These are phyloP conservation scores for Rhinolophus ferrumequinum DNA, from an alignment of 2,113 vertebrate species.

Conservation along the genomic window DNA sequence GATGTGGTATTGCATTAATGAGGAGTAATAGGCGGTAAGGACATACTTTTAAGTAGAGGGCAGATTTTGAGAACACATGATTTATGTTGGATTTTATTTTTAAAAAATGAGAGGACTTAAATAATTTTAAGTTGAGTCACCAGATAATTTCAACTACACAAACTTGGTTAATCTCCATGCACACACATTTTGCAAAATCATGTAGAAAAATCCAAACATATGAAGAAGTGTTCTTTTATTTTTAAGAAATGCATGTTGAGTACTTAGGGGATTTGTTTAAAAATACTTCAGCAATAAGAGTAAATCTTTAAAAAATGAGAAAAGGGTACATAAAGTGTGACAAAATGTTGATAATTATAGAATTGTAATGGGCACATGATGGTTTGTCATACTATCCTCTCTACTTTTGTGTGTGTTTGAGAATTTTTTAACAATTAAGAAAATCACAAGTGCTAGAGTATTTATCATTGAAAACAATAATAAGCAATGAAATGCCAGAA, in stretches of 20 bases:
- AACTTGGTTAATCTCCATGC: neutral
- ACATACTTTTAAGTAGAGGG: neutral
- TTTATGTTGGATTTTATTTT: neutral
- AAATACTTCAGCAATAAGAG: neutral
- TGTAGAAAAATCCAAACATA: neutral
- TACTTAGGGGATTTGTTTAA: neutral
- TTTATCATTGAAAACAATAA: neutral
- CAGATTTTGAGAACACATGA: neutral
- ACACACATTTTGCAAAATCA: neutral
- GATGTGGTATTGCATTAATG: neutral
- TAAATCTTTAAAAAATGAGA: neutral
- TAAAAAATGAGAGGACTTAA: neutral
- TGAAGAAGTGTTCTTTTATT: neutral
- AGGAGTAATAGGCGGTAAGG: neutral
- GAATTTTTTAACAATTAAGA: neutral
- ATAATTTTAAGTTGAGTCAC: neutral
- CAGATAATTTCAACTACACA: neutral
- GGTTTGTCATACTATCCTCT: neutral
- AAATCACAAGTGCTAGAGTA: neutral
- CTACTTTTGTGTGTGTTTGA: neutral
- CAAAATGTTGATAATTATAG: neutral
- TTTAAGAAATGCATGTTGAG: neutral
- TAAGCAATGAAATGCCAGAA: neutral
- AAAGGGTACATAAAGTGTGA: neutral
- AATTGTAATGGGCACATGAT: neutral